Percentiles rank a stretch among this genome's conserved stretches.
Evolutionary conservation across 2,113 vertebrate species (phyloP).

Genomic region (Nesospiza acunhae): DNA sequence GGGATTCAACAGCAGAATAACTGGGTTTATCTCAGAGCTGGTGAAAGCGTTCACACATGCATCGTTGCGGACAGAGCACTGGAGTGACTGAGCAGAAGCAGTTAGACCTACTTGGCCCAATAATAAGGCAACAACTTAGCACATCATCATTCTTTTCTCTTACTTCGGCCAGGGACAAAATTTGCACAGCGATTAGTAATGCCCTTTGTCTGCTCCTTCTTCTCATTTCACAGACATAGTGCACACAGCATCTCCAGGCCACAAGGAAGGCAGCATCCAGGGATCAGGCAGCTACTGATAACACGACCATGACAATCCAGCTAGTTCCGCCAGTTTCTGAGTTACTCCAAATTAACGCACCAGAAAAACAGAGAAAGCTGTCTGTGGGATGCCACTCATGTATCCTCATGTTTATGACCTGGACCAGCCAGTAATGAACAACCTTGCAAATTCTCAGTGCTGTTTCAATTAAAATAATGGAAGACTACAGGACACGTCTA

Average conservation of each 20-base stretch:
- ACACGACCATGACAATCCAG: not conserved
- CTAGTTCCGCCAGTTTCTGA: not conserved
- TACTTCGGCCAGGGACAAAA: not conserved
- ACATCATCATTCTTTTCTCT: not conserved
- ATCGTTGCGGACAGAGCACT: not conserved
- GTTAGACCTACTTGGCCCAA: not conserved
- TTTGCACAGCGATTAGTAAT: not conserved
- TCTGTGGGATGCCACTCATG: not conserved
- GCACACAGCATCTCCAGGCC: not conserved
- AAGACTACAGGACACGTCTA: not conserved
- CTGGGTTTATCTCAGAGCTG: not conserved
- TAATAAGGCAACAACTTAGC: not conserved
- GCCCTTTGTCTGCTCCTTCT: not conserved
- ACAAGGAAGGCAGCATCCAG: not conserved
- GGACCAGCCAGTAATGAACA: not conserved
- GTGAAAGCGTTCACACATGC: rapidly evolving
- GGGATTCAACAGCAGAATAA: not conserved
- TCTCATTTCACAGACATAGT: not conserved
- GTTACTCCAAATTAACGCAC: not conserved
- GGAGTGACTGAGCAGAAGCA: not conserved
- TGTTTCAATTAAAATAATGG: not conserved
- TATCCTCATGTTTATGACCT: not conserved
- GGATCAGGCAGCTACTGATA: not conserved
- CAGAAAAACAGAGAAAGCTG: not conserved
- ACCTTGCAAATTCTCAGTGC: not conserved